A percentile compares a stretch with the other conserved stretches of the same genome.
Evolutionary conservation across 2,113 vertebrate genomes (phyloP).

Genomic region (Cichladusa arquata): DNA sequence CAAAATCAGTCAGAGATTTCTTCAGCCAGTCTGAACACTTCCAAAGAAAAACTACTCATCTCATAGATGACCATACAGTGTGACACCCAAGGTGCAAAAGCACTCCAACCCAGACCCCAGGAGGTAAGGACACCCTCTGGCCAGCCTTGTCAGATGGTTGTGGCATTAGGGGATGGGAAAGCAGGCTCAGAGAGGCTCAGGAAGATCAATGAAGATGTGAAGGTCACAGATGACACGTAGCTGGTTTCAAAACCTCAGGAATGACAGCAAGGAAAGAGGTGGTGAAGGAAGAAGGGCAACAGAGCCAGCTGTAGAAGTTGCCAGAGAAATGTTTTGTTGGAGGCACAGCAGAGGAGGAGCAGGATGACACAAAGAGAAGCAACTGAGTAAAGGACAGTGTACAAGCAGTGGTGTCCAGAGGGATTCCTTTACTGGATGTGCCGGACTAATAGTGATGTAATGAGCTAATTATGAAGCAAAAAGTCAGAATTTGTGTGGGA

Average conservation of each 20-base stretch:
- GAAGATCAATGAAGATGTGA: slow-evolving; percentile 23
- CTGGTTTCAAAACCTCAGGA: slow-evolving; percentile 52
- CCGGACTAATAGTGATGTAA: neutral
- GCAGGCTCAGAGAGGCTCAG: neutral
- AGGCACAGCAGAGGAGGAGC: slow-evolving; percentile 8
- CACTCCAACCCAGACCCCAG: neutral
- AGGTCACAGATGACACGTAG: slow-evolving; percentile 27
- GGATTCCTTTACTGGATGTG: slow-evolving; percentile 6
- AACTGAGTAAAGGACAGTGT: neutral
- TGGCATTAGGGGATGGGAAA: neutral
- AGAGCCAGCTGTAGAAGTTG: neutral
- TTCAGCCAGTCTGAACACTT: neutral
- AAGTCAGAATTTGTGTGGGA: neutral
- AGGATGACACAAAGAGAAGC: slow-evolving; percentile 1
- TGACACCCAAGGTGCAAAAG: neutral
- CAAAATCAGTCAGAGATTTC: neutral
- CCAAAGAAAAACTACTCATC: neutral
- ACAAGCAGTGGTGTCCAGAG: neutral
- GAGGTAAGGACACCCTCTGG: neutral
- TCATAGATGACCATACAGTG: neutral
- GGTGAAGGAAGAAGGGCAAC: slow-evolving; percentile 10
- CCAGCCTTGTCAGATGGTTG: neutral
- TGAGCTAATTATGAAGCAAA: neutral
- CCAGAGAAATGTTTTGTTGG: slow-evolving; percentile 10
- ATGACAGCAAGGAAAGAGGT: slow-evolving; percentile 38